Conservation (phyloP, 2,888 invertebrate genomes). For the Polyommatus icarus region DNA sequence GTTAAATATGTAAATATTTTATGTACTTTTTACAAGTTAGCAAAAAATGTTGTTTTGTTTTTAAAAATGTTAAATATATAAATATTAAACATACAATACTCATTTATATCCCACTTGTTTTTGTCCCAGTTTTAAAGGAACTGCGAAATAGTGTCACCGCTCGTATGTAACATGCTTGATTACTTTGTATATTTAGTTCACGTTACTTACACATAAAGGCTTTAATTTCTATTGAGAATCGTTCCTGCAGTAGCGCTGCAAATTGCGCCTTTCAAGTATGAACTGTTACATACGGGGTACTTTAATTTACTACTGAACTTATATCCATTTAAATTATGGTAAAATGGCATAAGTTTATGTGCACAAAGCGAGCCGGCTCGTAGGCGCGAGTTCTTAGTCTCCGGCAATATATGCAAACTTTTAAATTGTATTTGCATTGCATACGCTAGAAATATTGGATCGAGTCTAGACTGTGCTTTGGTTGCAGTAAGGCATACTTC, state of each 20-base stretch:
- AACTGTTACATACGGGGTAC: constrained; percentile 26
- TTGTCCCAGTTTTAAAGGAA: background rate
- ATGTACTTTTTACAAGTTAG: too few species aligned
- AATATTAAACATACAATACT: background rate
- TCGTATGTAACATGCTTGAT: background rate
- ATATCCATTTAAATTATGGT: constrained; percentile 43
- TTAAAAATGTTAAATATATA: too few species aligned
- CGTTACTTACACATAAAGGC: background rate
- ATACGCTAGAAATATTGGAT: constrained; percentile 73
- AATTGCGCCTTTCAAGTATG: constrained; percentile 13
- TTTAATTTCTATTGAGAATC: constrained; percentile 17
- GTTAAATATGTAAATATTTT: background rate
- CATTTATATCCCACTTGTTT: background rate
- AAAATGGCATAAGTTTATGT: constrained; percentile 43
- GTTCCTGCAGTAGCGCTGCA: background rate
- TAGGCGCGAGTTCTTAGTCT: constrained; percentile 67
- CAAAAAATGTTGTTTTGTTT: too few species aligned
- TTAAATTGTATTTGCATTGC: constrained; percentile 79
- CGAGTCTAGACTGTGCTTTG: constrained; percentile 45
- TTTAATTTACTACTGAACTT: constrained; percentile 40
- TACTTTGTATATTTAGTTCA: background rate
- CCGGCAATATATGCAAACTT: constrained; percentile 74
- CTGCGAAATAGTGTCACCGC: background rate
- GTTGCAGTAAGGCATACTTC: constrained; percentile 34
- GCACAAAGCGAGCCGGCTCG: constrained; percentile 46